phyloP scores from a whole-genome alignment of 2,113 vertebrate species.

The Ophthalmolycus amberensis region DNA sequence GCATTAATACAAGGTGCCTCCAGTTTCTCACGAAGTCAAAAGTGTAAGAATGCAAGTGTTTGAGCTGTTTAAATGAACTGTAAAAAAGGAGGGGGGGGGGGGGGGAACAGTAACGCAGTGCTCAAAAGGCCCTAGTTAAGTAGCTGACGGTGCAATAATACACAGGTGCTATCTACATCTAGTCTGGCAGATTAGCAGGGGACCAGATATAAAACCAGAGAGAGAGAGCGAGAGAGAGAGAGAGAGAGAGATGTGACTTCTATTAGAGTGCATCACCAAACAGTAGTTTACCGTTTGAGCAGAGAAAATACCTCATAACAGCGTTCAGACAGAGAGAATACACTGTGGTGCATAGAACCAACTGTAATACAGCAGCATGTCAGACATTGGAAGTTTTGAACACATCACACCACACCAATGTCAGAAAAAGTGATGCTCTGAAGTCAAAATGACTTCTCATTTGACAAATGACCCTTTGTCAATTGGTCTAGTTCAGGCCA shows the following conservation, averaged over 20 bases:
- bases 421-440: background rate
- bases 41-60: conserved; percentile 23
- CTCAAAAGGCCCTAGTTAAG: conserved; percentile 50
- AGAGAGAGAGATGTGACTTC: background rate
- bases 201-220: conserved; percentile 31
- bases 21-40: conserved; percentile 1
- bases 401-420: background rate
- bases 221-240: background rate
- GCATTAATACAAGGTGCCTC: background rate
- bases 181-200: conserved; percentile 47
- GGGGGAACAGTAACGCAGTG: background rate
- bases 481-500: conserved; percentile 11
- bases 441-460: conserved; percentile 7
- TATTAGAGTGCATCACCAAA: conserved; percentile 37
- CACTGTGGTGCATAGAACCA: conserved; percentile 1
- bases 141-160: conserved; percentile 58
- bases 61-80: conserved; percentile 16
- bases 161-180: conserved; percentile 43
- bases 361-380: conserved; percentile 9
- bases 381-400: conserved; percentile 3
- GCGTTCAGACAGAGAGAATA: conserved; percentile 19
- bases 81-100: background rate
- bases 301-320: conserved; percentile 7
- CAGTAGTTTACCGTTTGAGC: conserved; percentile 32
- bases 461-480: conserved; percentile 25